Evolutionary conservation across 2,888 invertebrate genomes (phyloP).

Genomic region (Seladonia tumulorum): DNA sequence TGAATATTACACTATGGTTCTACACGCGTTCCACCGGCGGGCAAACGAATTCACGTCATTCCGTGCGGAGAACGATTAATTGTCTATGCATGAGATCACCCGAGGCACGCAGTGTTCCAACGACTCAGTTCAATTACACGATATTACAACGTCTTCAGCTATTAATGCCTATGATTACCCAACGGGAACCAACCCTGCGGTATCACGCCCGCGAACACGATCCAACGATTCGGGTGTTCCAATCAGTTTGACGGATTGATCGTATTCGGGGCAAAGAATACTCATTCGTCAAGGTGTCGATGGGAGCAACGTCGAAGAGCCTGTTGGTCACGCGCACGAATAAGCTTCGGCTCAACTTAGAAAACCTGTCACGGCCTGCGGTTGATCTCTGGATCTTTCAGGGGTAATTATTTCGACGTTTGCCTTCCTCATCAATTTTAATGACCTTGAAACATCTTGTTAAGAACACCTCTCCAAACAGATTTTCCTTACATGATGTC

Average conservation of each 20-base stretch:
- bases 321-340: neutral
- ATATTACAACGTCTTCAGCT: slow-evolving; percentile 12
- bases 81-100: slow-evolving; percentile 34
- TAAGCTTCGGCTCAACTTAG: neutral
- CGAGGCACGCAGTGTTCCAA: slow-evolving; percentile 9
- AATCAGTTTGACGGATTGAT: neutral
- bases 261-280: neutral
- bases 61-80: slow-evolving; percentile 38
- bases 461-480: neutral
- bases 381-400: neutral
- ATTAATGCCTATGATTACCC: slow-evolving; percentile 19
- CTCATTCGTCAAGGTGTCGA: neutral
- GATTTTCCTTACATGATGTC: neutral
- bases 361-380: neutral
- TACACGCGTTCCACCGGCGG: neutral
- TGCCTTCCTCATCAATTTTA: neutral
- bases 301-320: neutral
- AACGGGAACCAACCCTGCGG: neutral
- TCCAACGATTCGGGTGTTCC: neutral
- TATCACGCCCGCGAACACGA: neutral
- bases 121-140: slow-evolving; percentile 21
- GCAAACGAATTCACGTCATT: slow-evolving; percentile 26
- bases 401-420: neutral
- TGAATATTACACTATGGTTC: neutral
- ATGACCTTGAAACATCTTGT: neutral